These are phyloP conservation scores for Pyrochroa serraticornis DNA, from an alignment of 2,888 invertebrate genomes.

Conservation along the genomic window DNA sequence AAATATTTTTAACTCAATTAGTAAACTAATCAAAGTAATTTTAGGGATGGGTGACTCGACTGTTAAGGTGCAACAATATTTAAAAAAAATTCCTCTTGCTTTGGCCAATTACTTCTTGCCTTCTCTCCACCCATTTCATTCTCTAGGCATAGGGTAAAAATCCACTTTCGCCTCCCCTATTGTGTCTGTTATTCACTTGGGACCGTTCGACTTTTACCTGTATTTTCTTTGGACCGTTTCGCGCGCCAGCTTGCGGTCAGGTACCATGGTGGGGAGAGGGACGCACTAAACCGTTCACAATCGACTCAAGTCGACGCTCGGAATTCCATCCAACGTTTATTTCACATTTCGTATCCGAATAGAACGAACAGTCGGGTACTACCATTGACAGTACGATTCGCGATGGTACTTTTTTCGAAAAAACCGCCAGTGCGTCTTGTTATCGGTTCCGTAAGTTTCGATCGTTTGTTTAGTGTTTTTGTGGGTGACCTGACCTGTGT, in stretches of 20 bases:
- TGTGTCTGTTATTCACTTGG: too few species aligned
- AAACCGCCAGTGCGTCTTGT: constrained; percentile 2
- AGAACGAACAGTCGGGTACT: constrained; percentile 18
- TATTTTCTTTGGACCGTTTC: constrained; percentile 28
- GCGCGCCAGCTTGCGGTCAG: constrained; percentile 46
- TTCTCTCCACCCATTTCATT: neutral
- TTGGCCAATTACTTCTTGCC: neutral
- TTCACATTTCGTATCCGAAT: constrained; percentile 43
- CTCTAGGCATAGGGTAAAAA: neutral
- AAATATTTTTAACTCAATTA: too few species aligned
- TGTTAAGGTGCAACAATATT: too few species aligned
- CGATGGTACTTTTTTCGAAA: constrained; percentile 1
- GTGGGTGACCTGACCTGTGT: too few species aligned
- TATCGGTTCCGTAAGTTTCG: neutral
- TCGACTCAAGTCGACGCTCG: constrained; percentile 42
- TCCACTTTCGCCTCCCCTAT: neutral
- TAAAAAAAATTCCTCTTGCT: neutral
- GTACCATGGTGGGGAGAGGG: constrained; percentile 46
- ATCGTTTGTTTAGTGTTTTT: too few species aligned
- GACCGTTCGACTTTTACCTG: constrained; percentile 12
- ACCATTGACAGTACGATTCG: neutral
- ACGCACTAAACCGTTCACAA: constrained; percentile 49
- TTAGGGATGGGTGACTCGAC: too few species aligned
- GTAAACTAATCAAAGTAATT: too few species aligned
- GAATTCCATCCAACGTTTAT: constrained; percentile 48